Conservation (phyloP, 2,888 invertebrate genomes). For the Opisthograptis luteolata region DNA sequence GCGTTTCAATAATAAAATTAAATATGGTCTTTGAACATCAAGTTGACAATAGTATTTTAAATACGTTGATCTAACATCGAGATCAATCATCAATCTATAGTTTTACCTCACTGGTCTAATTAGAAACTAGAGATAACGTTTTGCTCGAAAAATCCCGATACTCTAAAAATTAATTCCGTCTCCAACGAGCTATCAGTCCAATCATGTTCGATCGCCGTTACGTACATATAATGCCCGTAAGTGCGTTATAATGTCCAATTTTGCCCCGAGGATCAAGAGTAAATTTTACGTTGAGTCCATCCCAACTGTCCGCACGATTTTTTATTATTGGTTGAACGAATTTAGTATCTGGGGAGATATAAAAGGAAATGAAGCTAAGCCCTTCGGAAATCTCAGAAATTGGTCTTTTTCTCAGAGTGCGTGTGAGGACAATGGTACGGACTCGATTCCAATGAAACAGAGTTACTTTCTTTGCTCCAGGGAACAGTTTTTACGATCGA, state of each 20-base stretch:
- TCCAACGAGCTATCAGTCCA: conserved; percentile 31
- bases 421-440: conserved; percentile 77
- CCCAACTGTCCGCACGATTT: conserved; percentile 75
- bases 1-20: no score
- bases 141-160: background rate
- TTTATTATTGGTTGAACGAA: conserved; percentile 83
- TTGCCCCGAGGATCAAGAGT: conserved; percentile 61
- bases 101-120: no score
- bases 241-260: conserved; percentile 69
- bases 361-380: conserved; percentile 84
- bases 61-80: no score
- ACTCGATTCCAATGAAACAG: conserved; percentile 72
- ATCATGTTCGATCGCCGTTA: conserved; percentile 41
- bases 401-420: conserved; percentile 77
- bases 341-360: conserved; percentile 83
- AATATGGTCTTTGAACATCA: no score
- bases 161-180: background rate
- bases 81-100: no score
- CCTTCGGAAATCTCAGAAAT: conserved; percentile 83
- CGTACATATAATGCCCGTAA: conserved; percentile 48
- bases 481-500: conserved; percentile 78
- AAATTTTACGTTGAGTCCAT: conserved; percentile 76
- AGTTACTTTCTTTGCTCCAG: conserved; percentile 67
- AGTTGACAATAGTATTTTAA: no score
- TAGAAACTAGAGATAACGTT: no score